Evolutionary conservation across 2,888 invertebrate genomes (phyloP).

Genomic region (Automeris io): DNA sequence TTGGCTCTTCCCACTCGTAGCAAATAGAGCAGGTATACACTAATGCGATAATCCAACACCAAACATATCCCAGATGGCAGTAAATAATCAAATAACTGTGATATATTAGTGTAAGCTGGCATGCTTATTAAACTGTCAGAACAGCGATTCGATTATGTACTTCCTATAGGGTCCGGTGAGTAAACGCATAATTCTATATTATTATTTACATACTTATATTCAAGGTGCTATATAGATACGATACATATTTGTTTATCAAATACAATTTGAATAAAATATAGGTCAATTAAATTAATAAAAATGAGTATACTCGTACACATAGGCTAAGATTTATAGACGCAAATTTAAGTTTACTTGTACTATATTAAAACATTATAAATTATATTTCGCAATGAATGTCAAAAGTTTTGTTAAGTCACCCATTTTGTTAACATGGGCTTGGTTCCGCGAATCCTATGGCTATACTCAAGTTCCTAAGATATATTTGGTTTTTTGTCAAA

Average conservation of each 20-base stretch:
- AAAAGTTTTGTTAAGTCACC: too few species aligned
- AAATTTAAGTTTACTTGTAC: too few species aligned
- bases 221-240: neutral
- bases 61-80: slow-evolving; percentile 35
- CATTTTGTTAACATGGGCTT: too few species aligned
- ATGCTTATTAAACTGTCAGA: slow-evolving; percentile 58
- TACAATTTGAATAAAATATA: too few species aligned
- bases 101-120: slow-evolving; percentile 59
- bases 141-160: slow-evolving; percentile 43
- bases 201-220: neutral
- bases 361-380: too few species aligned
- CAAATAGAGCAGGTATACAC: slow-evolving; percentile 8
- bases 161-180: slow-evolving; percentile 5
- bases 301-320: too few species aligned
- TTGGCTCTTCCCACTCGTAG: neutral
- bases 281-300: too few species aligned
- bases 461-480: too few species aligned
- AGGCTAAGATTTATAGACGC: too few species aligned
- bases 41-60: slow-evolving; percentile 29
- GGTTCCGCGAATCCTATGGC: too few species aligned
- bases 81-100: slow-evolving; percentile 67
- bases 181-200: slow-evolving; percentile 1
- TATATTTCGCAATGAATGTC: too few species aligned
- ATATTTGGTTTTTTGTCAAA: too few species aligned
- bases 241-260: neutral